Evolutionary conservation across 2,888 invertebrate species (phyloP).

Genomic region (Tetragonisca angustula): DNA sequence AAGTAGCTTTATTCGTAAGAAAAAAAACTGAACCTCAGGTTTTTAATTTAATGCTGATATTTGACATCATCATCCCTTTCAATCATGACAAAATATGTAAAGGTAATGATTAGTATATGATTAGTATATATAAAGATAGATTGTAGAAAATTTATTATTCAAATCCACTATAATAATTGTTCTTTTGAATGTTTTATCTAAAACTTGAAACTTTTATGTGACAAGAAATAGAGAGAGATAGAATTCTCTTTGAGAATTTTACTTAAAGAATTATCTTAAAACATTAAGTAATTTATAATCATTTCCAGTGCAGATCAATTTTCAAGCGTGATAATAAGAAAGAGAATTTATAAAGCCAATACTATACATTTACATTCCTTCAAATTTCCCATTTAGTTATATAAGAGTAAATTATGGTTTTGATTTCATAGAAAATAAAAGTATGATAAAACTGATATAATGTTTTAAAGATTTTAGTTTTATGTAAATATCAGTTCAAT

Average conservation of each 20-base stretch:
- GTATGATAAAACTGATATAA: neutral
- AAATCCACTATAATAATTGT: neutral
- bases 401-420: neutral
- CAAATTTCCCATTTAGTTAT: neutral
- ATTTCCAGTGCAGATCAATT: neutral
- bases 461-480: neutral
- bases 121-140: no score
- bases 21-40: neutral
- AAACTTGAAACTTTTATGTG: neutral
- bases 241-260: neutral
- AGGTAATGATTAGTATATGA: neutral
- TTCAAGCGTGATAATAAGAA: neutral
- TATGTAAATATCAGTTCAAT: neutral
- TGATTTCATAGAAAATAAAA: neutral
- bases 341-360: neutral
- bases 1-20: neutral
- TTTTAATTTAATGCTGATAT: neutral
- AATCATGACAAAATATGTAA: slow-evolving; percentile 4
- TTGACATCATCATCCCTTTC: neutral
- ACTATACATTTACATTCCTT: neutral
- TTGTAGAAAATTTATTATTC: neutral
- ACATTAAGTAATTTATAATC: neutral
- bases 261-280: neutral
- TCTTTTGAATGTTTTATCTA: neutral
- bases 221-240: neutral